A percentile compares a stretch with the other conserved stretches of the same genome.
These are phyloP conservation scores for Xenopus petersii DNA, from an alignment of 2,797 vertebrate species.

Conservation along the genomic window DNA sequence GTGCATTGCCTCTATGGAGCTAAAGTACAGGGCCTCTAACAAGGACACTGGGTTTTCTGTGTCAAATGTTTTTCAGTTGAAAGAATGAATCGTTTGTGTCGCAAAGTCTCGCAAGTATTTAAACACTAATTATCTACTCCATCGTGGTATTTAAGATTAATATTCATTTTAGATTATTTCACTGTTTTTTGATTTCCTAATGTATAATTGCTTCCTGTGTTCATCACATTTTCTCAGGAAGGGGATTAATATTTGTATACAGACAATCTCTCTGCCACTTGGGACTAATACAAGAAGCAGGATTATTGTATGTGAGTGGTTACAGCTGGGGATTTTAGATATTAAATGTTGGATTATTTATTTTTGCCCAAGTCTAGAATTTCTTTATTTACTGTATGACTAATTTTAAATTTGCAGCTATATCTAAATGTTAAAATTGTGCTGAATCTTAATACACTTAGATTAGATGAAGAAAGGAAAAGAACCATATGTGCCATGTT, in stretches of 20 bases:
- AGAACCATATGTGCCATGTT: too few species aligned
- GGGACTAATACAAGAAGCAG: constrained; percentile 36
- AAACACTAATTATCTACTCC: constrained; percentile 30
- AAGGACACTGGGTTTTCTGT: too few species aligned
- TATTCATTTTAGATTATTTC: constrained; percentile 25
- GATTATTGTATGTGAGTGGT: constrained; percentile 28
- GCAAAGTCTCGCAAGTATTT: background rate
- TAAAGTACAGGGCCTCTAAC: too few species aligned
- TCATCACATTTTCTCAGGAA: constrained; percentile 31
- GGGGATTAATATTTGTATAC: constrained; percentile 39
- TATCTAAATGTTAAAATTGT: too few species aligned
- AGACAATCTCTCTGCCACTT: constrained; percentile 24
- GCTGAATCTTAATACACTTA: too few species aligned
- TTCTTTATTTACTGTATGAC: too few species aligned
- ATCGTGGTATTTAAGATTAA: constrained; percentile 35
- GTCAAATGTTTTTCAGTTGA: too few species aligned
- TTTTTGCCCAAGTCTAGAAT: too few species aligned
- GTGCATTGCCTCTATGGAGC: too few species aligned
- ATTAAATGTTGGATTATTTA: constrained; percentile 29
- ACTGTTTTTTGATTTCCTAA: constrained; percentile 13
- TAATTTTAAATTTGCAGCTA: too few species aligned
- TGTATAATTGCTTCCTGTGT: constrained; percentile 37
- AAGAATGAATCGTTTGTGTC: too few species aligned
- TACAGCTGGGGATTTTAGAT: constrained; percentile 38
- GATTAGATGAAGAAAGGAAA: too few species aligned